Conservation (phyloP, 2,888 invertebrate species). For the Nudaria mundana region DNA sequence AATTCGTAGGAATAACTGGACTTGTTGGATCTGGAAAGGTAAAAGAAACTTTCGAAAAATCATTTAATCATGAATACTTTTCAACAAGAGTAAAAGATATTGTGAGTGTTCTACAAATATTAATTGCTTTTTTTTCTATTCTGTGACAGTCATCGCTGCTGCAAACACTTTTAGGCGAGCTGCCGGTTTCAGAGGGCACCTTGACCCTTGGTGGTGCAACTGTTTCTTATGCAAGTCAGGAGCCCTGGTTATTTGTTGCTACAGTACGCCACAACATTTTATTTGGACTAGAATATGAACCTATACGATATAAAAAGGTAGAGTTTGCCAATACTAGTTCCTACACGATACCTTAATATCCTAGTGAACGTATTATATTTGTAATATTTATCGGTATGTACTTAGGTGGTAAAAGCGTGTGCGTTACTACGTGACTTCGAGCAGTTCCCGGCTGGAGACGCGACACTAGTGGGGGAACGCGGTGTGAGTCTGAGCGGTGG, state of each 20-base stretch:
- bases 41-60: conserved; percentile 1
- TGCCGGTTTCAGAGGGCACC: conserved; percentile 83
- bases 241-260: conserved; percentile 89
- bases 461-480: conserved; percentile 88
- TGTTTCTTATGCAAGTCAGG: conserved; percentile 88
- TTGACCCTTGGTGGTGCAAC: conserved; percentile 82
- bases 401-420: conserved; percentile 82
- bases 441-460: conserved; percentile 86
- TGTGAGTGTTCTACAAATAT: not conserved
- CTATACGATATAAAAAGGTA: conserved; percentile 74
- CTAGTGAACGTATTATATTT: no score
- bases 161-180: conserved; percentile 87
- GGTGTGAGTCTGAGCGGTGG: conserved; percentile 90
- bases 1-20: conserved; percentile 86
- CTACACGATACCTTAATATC: no score
- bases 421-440: conserved; percentile 85
- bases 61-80: no score
- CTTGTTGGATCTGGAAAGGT: conserved; percentile 90
- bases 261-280: conserved; percentile 89
- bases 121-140: not conserved
- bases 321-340: no score
- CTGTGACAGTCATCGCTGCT: conserved; percentile 81
- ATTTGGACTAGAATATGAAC: conserved; percentile 85
- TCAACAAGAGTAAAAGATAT: not conserved
- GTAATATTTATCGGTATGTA: no score